phyloP scores from a whole-genome alignment of 1,140 invertebrate species.

The Trichomalopsis sarcophagae region DNA sequence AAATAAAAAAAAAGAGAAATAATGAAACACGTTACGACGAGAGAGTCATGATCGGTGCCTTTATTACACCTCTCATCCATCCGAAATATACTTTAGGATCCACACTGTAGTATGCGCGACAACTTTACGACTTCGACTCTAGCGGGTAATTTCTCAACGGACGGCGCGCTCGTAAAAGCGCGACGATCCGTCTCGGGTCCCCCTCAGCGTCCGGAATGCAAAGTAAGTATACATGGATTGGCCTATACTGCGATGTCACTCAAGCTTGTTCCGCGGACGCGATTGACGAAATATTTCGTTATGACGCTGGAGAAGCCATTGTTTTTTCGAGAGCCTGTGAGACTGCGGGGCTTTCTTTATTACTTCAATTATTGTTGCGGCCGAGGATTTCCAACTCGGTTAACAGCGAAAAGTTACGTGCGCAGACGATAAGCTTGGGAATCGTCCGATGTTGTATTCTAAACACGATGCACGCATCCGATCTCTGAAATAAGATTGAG shows the following conservation, averaged over 20 bases:
- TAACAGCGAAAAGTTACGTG: background rate
- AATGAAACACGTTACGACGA: slow-evolving; percentile 57
- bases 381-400: background rate
- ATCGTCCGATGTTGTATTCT: background rate
- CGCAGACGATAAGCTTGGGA: background rate
- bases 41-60: slow-evolving; percentile 46
- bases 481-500: background rate
- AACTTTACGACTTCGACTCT: slow-evolving; percentile 20
- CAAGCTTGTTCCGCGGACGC: background rate
- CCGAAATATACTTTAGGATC: background rate
- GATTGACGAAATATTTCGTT: slow-evolving; percentile 27
- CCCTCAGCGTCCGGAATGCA: background rate
- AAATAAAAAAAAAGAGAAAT: slow-evolving; percentile 59
- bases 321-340: background rate
- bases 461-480: background rate
- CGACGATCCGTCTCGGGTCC: background rate
- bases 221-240: slow-evolving; percentile 35
- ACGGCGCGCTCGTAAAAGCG: slow-evolving; percentile 6
- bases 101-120: background rate
- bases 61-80: slow-evolving; percentile 23
- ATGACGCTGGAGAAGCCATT: background rate
- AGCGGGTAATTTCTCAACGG: slow-evolving; percentile 24
- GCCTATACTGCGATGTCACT: background rate
- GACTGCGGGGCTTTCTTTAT: slow-evolving; percentile 12
- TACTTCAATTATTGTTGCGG: slow-evolving; percentile 30